These are phyloP conservation scores for Abrostola tripartita DNA, from an alignment of 2,888 invertebrate species.

Conservation along the genomic window DNA sequence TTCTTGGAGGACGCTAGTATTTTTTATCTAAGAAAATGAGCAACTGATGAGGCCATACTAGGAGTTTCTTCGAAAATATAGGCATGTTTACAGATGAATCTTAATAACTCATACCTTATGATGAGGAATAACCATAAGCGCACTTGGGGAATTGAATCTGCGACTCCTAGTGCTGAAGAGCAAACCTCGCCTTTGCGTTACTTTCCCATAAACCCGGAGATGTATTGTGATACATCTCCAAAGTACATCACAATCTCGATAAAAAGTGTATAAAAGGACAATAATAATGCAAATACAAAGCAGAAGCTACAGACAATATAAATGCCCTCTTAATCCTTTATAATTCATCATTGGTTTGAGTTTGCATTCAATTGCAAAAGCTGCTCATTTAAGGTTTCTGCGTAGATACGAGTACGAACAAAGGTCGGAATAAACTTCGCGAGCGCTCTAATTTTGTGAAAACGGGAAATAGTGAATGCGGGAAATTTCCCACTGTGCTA, in stretches of 20 bases:
- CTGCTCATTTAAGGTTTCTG: slow-evolving; percentile 41
- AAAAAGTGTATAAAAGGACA: neutral
- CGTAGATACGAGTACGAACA: slow-evolving; percentile 26
- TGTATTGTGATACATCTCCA: too few relatives aligned
- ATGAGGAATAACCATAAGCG: too few relatives aligned
- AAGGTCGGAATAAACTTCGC: slow-evolving; percentile 42
- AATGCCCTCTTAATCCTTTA: neutral
- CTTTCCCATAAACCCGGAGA: too few relatives aligned
- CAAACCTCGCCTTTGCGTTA: too few relatives aligned
- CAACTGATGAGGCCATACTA: neutral
- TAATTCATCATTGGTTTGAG: slow-evolving; percentile 22
- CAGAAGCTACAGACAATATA: neutral
- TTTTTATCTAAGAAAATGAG: neutral
- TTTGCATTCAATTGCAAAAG: slow-evolving; percentile 21
- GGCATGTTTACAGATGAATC: too few relatives aligned
- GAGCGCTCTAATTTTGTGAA: slow-evolving; percentile 54
- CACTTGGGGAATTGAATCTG: too few relatives aligned
- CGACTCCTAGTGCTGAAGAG: too few relatives aligned
- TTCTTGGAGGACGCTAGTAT: slow-evolving; percentile 16
- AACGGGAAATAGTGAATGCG: slow-evolving; percentile 53
- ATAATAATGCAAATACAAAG: neutral
- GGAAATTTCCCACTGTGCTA: slow-evolving; percentile 53
- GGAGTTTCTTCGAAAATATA: too few relatives aligned
- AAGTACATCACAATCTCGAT: too few relatives aligned
- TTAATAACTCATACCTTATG: too few relatives aligned